Conservation (phyloP, 2,888 invertebrate species). For the Stegana nigrithorax region DNA sequence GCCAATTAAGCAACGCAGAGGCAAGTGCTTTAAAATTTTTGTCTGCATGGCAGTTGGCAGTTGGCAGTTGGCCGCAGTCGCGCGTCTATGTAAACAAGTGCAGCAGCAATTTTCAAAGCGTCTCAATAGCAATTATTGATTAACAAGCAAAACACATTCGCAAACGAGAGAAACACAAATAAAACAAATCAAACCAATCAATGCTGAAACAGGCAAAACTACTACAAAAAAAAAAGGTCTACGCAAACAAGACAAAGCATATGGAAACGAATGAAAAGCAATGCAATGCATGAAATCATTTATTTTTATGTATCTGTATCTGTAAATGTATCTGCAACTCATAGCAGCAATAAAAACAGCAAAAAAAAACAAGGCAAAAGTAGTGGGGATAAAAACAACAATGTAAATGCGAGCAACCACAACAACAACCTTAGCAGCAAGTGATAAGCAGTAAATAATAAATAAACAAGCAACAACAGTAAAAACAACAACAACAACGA, state of each 20-base stretch:
- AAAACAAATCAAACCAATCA: slow-evolving; percentile 38
- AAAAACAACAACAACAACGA: slow-evolving; percentile 29
- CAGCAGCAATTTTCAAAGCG: slow-evolving; percentile 18
- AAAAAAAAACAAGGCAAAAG: too few relatives aligned
- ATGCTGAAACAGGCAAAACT: slow-evolving; percentile 38
- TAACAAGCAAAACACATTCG: not conserved
- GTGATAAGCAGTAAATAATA: not conserved
- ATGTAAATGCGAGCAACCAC: not conserved
- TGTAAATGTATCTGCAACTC: slow-evolving; percentile 51
- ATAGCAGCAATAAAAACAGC: slow-evolving; percentile 54
- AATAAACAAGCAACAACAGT: slow-evolving; percentile 9
- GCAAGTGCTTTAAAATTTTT: slow-evolving; percentile 21
- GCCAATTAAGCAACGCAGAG: slow-evolving; percentile 42
- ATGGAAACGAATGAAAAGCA: not conserved
- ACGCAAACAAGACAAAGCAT: not conserved
- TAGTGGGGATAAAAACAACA: not conserved
- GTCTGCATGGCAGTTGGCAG: slow-evolving; percentile 29
- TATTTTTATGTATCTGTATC: slow-evolving; percentile 37
- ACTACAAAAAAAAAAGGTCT: not conserved
- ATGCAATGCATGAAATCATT: slow-evolving; percentile 29
- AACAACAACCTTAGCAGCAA: too few relatives aligned
- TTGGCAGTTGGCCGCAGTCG: not conserved
- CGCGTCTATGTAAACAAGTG: slow-evolving; percentile 1
- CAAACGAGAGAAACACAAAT: not conserved
- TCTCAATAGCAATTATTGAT: slow-evolving; percentile 8